phyloP scores from a whole-genome alignment of 1,140 invertebrate genomes.

The Mactra quadrangularis region DNA sequence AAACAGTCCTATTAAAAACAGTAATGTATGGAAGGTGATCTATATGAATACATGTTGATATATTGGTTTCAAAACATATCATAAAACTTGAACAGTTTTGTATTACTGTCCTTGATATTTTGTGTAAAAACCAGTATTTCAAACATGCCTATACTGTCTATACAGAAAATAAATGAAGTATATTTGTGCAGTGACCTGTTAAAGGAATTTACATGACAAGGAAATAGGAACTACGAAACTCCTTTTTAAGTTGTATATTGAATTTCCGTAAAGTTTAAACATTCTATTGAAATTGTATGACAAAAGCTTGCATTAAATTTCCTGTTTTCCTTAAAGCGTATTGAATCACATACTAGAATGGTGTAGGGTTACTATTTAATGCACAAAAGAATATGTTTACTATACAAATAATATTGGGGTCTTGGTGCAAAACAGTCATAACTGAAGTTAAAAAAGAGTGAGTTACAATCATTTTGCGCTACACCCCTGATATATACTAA shows the following conservation, averaged over 20 bases:
- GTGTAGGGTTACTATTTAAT: no score
- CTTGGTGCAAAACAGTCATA: no score
- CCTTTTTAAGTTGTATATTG: neutral
- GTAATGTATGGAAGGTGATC: no score
- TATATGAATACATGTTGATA: no score
- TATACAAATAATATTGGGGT: no score
- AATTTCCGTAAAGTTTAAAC: slow-evolving; percentile 34
- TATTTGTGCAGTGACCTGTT: slow-evolving; percentile 23
- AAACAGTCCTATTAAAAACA: no score
- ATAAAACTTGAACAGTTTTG: no score
- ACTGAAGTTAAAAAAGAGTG: no score
- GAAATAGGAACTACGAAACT: slow-evolving; percentile 49
- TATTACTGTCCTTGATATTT: neutral
- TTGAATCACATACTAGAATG: slow-evolving; percentile 2
- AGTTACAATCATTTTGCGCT: no score
- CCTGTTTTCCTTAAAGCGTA: slow-evolving; percentile 18
- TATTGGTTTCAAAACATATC: no score
- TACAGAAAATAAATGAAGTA: neutral
- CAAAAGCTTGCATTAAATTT: slow-evolving; percentile 58
- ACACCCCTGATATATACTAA: no score
- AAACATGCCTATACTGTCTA: neutral
- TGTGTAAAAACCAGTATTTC: neutral
- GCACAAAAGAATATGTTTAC: no score
- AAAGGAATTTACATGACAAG: slow-evolving; percentile 19
- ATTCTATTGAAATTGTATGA: slow-evolving; percentile 32